Percentiles rank a stretch among this genome's conserved stretches.
Conservation (phyloP, 1,140 invertebrate species). For the Macrotrachela quadricornifera region DNA sequence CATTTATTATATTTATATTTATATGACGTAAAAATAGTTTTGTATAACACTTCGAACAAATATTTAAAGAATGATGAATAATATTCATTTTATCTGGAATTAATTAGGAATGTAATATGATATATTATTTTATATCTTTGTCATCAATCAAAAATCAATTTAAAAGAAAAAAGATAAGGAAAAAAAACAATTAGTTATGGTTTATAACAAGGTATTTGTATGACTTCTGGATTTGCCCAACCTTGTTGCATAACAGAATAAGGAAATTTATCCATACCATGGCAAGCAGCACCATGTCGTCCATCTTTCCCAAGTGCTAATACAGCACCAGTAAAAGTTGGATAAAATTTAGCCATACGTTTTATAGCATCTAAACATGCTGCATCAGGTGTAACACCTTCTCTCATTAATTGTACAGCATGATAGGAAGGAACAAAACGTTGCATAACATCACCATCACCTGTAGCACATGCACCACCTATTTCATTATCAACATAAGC, state of each 20-base stretch:
- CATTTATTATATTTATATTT: too few relatives aligned
- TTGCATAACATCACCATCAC: slow-evolving; percentile 91
- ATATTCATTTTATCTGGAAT: too few relatives aligned
- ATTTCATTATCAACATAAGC: slow-evolving; percentile 69
- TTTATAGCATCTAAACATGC: slow-evolving; percentile 14
- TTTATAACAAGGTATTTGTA: too few relatives aligned
- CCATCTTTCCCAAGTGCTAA: slow-evolving; percentile 52
- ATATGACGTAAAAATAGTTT: too few relatives aligned
- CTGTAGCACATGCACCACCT: slow-evolving; percentile 75
- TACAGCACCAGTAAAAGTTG: slow-evolving; percentile 56
- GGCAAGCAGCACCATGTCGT: slow-evolving; percentile 33
- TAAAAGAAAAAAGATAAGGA: too few relatives aligned
- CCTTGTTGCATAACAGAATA: background rate
- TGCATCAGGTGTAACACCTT: slow-evolving; percentile 13
- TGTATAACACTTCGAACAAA: too few relatives aligned
- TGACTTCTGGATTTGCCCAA: too few relatives aligned
- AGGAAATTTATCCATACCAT: slow-evolving; percentile 5
- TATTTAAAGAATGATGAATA: too few relatives aligned
- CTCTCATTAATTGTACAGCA: slow-evolving; percentile 17
- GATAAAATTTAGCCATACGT: slow-evolving; percentile 39
- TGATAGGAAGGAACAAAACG: slow-evolving; percentile 64
- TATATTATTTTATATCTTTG: too few relatives aligned
- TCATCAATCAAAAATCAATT: too few relatives aligned
- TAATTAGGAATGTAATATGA: too few relatives aligned
- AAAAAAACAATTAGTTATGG: too few relatives aligned